Evolutionary conservation across 2,888 invertebrate species (phyloP), one percentile per base, ranked within the genome.

Genomic region (Lymantria monacha): DNA sequence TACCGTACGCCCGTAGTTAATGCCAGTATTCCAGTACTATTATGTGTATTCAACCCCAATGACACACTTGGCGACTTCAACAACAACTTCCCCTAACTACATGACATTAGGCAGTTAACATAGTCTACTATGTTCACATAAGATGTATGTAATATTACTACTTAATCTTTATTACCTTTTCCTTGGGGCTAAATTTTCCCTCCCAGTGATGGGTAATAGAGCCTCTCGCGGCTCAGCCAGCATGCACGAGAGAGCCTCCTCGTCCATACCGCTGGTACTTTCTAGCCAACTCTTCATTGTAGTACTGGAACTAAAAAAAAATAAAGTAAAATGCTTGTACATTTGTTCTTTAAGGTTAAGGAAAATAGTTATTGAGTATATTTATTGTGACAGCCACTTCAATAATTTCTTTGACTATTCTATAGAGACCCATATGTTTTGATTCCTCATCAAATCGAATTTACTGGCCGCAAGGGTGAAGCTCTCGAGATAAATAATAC

Each of bases 221-320:
- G 91, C 92, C 55, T 92, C 92, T 44, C 93, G 80, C 3, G 92
- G 92, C 70, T 90, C 91, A 0, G 83, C 84, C 41, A 90, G 75
- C 87, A 90, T 83, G 69, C 90, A 90, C 7, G 85, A 75, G 52
- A 90, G 60, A 7, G 87, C 74, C 9, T 77, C 83, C 41, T 87
- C 91, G 8, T 89, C 89, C 83, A 88, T 85, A 46, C 79, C 79
- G 51, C 81, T 75, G 3, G 76, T 72, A 3, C 80, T 75, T 57
- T 91, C 91, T 54, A 91, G 62, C 91, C 91, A 91, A 69, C 89
- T 90, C 83, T 91, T 91, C 91, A 91, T 91, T 49, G 42, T 83
- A 69, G 53, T 48, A 55, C 74, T 76, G 13, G 10, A 46, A 15
- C 15, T 1, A 46, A 30, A 9, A 7, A 38, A 22, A 22, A 22